Conservation (phyloP, 2,797 vertebrate species). For the Danio choprae region DNA sequence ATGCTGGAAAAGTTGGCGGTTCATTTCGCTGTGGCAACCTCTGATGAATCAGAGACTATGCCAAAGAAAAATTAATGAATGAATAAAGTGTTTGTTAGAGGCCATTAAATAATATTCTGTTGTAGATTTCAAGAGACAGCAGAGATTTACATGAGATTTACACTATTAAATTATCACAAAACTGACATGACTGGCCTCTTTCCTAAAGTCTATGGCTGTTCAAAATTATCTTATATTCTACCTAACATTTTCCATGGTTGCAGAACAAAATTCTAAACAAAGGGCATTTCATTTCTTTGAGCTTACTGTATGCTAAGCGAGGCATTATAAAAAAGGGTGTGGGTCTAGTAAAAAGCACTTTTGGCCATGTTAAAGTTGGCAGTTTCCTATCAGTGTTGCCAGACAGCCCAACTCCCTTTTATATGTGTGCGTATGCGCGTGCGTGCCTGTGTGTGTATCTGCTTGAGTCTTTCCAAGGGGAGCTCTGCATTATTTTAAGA, state of each 20-base stretch:
- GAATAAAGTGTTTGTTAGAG: neutral
- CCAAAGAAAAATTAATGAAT: no score
- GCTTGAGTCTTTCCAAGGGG: neutral
- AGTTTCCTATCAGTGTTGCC: conserved; percentile 46
- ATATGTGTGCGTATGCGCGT: neutral
- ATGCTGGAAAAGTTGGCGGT: no score
- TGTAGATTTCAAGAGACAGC: neutral
- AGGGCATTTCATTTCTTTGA: conserved; percentile 13
- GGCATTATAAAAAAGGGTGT: conserved; percentile 34
- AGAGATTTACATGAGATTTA: neutral
- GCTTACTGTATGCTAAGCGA: conserved; percentile 6
- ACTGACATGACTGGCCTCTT: neutral
- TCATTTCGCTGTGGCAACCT: no score
- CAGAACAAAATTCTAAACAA: neutral
- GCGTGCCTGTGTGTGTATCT: conserved; percentile 3
- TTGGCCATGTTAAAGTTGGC: conserved; percentile 34
- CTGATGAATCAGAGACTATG: no score
- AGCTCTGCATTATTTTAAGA: conserved; percentile 31
- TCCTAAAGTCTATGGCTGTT: conserved; percentile 11
- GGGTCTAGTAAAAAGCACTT: conserved; percentile 35
- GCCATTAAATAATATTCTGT: neutral
- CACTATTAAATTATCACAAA: neutral
- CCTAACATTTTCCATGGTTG: neutral
- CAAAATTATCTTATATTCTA: neutral
- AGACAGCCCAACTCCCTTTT: conserved; percentile 42